phyloP scores from a whole-genome alignment of 2,888 invertebrate species.

The Dinocampus coccinellae region DNA sequence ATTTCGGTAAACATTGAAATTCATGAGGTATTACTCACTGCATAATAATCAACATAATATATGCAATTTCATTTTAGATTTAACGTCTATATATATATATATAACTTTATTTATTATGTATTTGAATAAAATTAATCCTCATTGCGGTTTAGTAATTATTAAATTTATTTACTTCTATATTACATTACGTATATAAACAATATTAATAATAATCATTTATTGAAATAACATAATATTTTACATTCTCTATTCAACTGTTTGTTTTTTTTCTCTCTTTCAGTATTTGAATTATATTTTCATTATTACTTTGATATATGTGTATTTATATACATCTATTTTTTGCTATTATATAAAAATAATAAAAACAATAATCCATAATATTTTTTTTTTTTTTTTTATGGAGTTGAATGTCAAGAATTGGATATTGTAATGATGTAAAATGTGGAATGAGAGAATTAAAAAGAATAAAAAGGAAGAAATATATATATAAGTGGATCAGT shows the following conservation, averaged over 20 bases:
- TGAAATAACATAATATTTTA: no score
- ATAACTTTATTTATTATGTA: neutral
- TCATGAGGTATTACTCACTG: neutral
- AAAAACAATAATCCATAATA: slow-evolving; percentile 10
- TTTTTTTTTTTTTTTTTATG: neutral
- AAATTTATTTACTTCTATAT: neutral
- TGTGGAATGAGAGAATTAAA: neutral
- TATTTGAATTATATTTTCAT: neutral
- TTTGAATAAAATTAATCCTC: neutral
- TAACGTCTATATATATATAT: neutral
- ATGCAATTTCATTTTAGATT: neutral
- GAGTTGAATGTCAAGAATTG: slow-evolving; percentile 7
- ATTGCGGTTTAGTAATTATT: neutral
- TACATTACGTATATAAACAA: no score
- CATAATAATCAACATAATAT: slow-evolving; percentile 4
- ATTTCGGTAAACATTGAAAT: slow-evolving; percentile 13
- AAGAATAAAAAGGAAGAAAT: neutral
- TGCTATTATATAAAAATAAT: no score
- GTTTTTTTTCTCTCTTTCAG: no score
- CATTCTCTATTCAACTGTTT: no score
- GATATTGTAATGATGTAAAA: no score
- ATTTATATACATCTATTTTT: no score
- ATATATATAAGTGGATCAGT: slow-evolving; percentile 1
- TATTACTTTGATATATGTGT: no score
- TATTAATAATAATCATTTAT: no score